phyloP scores from a whole-genome alignment of 2,888 invertebrate species.

The Odontomyia ornata region DNA sequence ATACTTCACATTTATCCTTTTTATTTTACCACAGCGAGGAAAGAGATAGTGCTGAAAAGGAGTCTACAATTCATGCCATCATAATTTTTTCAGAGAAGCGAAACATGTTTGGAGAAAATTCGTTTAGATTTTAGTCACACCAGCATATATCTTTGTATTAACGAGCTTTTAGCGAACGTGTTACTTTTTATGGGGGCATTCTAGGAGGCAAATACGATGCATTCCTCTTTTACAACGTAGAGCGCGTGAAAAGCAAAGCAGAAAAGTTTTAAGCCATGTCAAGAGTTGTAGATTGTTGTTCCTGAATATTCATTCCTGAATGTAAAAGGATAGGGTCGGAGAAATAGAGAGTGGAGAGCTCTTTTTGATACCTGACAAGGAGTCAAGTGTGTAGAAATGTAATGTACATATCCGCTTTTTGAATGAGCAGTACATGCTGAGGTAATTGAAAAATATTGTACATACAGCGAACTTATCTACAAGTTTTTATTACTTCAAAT shows the following conservation, averaged over 20 bases:
- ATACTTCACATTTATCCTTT: not conserved
- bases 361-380: no score
- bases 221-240: not conserved
- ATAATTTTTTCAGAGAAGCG: not conserved
- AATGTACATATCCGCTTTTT: not conserved
- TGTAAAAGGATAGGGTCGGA: not conserved
- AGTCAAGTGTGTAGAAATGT: no score
- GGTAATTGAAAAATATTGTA: constrained; percentile 36
- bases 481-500: constrained; percentile 13
- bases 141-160: constrained; percentile 15
- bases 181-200: not conserved
- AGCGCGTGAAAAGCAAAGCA: not conserved
- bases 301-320: not conserved
- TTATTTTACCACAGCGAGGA: not conserved
- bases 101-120: not conserved
- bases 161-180: constrained; percentile 16
- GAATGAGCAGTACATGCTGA: not conserved
- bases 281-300: no score
- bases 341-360: not conserved
- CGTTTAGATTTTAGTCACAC: constrained; percentile 28
- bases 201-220: no score
- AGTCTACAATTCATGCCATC: not conserved
- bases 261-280: no score
- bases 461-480: not conserved
- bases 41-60: not conserved